Evolutionary conservation across 1,140 invertebrate genomes (phyloP), one percentile per base, ranked within the genome.

Genomic region (Ostrea edulis): DNA sequence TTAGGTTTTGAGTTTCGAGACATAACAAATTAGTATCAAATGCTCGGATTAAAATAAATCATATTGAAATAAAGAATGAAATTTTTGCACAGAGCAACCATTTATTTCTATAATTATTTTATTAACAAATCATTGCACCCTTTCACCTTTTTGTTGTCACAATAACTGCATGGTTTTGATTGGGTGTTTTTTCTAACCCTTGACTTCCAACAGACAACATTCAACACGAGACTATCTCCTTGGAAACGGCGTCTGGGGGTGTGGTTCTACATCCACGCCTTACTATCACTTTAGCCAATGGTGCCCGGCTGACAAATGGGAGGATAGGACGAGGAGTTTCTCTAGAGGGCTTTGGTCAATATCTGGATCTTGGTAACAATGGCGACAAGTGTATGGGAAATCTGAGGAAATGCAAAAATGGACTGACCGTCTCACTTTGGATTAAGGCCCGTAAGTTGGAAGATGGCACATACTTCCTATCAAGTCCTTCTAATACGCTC

Each of bases 151-250:
- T 77, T 25, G 68, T 77, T 29, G 68, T 77, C 68, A 77, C 68
- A 9, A 25, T 83, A 83, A 53, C 44, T 86, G 68, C 53, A 86
- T 86, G 65, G 68, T 86, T 86, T 55, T 86, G 85, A 86, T 86
- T 81, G 85, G 35, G 71, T 86, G 85, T 71, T 29, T 86, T 86
- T 86, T 68, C 54, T 86, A 71, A 86, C 83, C 68, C 68, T 88
- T 90, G 71, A 35, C 71, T 90, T 89, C 89, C 88, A 53, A 86
- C 92, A 94, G 93, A 93, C 87, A 90, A 91, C 84, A 89, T 92
- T 88, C 92, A 91, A 53, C 91, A 93, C 87, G 94, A 94, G 92
- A 91, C 90, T 91, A 93, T 94, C 91, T 92, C 93, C 90, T 91
- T 94, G 90, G 94, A 94, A 88, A 92, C 86, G n/a, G 90, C 90